Evolutionary conservation across 2,113 vertebrate genomes (phyloP).

Genomic region (Heterotilapia buettikoferi): DNA sequence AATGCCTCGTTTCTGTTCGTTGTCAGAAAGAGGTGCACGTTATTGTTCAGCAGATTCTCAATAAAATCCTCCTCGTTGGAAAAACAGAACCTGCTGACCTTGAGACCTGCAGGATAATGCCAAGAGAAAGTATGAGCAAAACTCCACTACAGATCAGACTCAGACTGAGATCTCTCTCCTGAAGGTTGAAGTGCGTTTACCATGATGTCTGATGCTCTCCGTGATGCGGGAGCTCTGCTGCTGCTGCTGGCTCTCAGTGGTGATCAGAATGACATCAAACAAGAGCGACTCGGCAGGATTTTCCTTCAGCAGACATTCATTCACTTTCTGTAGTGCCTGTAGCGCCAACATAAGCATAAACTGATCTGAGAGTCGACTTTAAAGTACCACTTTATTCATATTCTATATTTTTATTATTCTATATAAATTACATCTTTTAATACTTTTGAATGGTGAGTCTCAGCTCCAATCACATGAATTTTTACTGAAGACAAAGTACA

Average conservation of each 20-base stretch:
- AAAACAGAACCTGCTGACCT: conserved; percentile 79
- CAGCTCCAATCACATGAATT: not conserved
- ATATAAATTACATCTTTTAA: not conserved
- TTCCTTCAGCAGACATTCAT: conserved; percentile 64
- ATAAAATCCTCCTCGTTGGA: conserved; percentile 68
- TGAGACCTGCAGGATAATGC: conserved; percentile 63
- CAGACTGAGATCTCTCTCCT: not conserved
- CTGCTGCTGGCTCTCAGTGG: conserved; percentile 63
- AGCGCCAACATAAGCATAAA: not conserved
- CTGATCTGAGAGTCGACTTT: not conserved
- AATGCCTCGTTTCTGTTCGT: conserved; percentile 42
- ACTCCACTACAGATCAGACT: not conserved
- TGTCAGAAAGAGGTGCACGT: conserved; percentile 77
- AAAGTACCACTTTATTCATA: not conserved
- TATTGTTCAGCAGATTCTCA: conserved; percentile 61
- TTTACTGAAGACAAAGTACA: not conserved
- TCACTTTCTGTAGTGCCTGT: conserved; percentile 72
- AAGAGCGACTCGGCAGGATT: conserved; percentile 65
- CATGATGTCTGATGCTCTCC: conserved; percentile 66
- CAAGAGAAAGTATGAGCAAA: not conserved
- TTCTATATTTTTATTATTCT: not conserved
- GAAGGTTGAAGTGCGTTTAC: conserved; percentile 39
- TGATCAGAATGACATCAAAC: conserved; percentile 76
- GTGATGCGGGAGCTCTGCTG: conserved; percentile 51
- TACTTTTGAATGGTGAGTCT: not conserved